Evolutionary conservation across 30 jellyfish, hydroid and myxozoan genomes (phyloP).

Genomic region (Cassiopea xamachana): DNA sequence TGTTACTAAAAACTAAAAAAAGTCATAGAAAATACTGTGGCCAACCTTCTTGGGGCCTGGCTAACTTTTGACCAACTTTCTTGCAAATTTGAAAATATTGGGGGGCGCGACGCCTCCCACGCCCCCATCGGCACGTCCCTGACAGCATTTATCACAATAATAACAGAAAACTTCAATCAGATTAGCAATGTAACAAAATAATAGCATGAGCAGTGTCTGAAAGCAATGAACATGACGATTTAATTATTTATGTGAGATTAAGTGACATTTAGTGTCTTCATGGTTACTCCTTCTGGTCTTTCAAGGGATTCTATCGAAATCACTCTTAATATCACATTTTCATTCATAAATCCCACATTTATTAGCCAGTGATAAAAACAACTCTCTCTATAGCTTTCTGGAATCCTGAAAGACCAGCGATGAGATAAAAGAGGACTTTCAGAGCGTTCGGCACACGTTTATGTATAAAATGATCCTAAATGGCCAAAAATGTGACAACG

Average conservation of each 20-base stretch:
- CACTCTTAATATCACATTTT: background rate
- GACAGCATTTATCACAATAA: too few relatives aligned
- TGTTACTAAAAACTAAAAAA: too few relatives aligned
- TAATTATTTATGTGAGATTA: background rate
- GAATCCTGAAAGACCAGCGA: background rate
- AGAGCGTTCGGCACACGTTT: conserved; percentile 4
- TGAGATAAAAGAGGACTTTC: background rate
- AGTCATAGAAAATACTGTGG: too few relatives aligned
- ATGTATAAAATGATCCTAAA: background rate
- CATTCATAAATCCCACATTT: background rate
- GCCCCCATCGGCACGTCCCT: too few relatives aligned
- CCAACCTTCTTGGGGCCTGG: too few relatives aligned
- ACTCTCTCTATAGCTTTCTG: background rate
- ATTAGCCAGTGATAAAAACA: background rate
- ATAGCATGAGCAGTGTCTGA: too few relatives aligned
- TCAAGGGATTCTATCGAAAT: background rate
- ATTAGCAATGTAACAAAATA: too few relatives aligned
- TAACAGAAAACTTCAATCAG: too few relatives aligned
- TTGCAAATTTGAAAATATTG: too few relatives aligned
- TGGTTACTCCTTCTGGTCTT: background rate
- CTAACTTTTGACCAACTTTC: too few relatives aligned
- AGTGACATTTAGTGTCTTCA: background rate
- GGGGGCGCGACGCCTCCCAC: too few relatives aligned
- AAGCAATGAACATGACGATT: too few relatives aligned
- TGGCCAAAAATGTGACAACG: background rate